Base-by-base conservation (phyloP, 2,113 vertebrate species). In the Ictalurus punctatus region DNA sequence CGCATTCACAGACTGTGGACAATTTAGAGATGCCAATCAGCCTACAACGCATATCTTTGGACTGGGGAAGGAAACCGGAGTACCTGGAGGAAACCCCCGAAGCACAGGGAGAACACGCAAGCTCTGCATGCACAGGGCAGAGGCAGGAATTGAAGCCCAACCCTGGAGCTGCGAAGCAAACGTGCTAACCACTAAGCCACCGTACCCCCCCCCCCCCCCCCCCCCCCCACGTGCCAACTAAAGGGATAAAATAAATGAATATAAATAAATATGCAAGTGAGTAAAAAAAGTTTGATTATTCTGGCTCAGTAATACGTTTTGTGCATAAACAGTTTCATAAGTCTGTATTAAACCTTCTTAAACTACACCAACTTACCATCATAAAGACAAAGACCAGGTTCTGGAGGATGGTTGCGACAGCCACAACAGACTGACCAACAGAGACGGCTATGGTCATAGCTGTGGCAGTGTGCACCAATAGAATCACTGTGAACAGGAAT, bases 301-400 rank as follows among this genome's bases (percentile, higher is more conserved):
- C 27, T 67, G 27, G 63, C 63, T 67, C n/a, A 19, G 37, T 74
- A 44, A 44, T 40, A 74, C 7, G 0, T 40, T 12, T 67, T 25
- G 3, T 4, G n/a, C 9, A 6, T 61, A 61, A 12, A 67, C 27
- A 30, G 3, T 10, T 27, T 27, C 23, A 65, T 67, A 67, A 13
- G 2, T 30, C 67, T 69, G 13, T 30, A 69, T 30, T 67, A 67
- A 27, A 25, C 56, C 3, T 48, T 7, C 6, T 48, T 48, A 48
- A 48, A 48, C 44, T 48, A 48, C 5, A 6, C 44, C 44, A 44
- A 95, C 97, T 97, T 92, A 97, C 98, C 95, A 97, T 98, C 98
- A 99, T 99, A 86, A 99, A 97, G 83, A 99, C 95, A 86, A 99
- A 98, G 0, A 86, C 4, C 76, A 99, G 94, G 52, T 96, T 98